Evolutionary conservation across 2,113 vertebrate species (phyloP).

Genomic region (Dendropsophus ebraccatus): DNA sequence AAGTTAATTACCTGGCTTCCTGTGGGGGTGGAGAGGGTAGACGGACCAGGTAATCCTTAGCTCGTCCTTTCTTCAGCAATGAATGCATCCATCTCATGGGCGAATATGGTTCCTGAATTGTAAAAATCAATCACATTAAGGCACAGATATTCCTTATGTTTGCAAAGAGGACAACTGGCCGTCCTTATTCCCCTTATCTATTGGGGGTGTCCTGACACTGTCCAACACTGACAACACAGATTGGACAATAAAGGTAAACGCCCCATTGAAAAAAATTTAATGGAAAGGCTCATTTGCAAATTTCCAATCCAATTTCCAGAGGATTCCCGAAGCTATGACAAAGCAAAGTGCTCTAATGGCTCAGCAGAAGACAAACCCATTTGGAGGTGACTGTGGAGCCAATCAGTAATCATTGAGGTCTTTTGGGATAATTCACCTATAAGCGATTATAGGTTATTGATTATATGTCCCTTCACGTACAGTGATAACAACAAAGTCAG

Average conservation of each 20-base stretch:
- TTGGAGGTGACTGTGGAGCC: too few relatives aligned
- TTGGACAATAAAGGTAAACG: neutral
- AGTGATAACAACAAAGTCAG: too few relatives aligned
- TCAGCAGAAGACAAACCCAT: too few relatives aligned
- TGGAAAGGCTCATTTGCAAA: neutral
- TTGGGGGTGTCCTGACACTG: neutral
- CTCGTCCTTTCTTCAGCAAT: conserved; percentile 45
- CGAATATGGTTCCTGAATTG: conserved; percentile 16
- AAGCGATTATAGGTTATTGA: too few relatives aligned
- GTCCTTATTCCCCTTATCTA: neutral
- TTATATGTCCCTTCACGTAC: too few relatives aligned
- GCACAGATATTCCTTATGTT: neutral
- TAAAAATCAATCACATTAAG: neutral
- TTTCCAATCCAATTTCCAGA: neutral
- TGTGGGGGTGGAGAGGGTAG: conserved; percentile 13
- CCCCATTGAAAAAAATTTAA: too few relatives aligned
- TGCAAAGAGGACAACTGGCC: too few relatives aligned
- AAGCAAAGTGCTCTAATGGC: too few relatives aligned
- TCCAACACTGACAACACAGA: neutral
- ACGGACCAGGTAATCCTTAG: conserved; percentile 42
- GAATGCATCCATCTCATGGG: conserved; percentile 41
- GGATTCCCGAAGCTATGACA: too few relatives aligned
- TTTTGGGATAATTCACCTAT: too few relatives aligned
- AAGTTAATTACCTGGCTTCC: conserved; percentile 24
- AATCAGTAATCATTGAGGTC: too few relatives aligned